Conservation (phyloP, 2,113 vertebrate genomes). For the Onychorhynchus coronatus region DNA sequence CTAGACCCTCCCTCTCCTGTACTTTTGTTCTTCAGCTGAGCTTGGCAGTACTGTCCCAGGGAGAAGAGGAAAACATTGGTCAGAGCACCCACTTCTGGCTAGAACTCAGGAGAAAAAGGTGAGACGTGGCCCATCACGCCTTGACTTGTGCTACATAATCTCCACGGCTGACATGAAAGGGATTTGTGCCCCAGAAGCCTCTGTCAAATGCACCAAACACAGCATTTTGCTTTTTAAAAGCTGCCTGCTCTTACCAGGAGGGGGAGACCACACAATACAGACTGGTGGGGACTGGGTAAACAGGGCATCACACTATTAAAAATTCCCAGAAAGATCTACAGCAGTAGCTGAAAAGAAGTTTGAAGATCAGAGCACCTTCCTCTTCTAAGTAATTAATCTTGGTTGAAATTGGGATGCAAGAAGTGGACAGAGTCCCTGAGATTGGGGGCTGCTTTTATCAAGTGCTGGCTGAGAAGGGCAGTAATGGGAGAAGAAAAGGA, state of each 20-base stretch:
- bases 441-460: not conserved
- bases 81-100: not conserved
- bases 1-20: not conserved
- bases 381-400: not conserved
- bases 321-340: not conserved
- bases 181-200: not conserved
- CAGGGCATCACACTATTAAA: not conserved
- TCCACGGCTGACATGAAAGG: not conserved
- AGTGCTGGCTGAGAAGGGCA: not conserved
- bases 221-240: not conserved
- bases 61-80: not conserved
- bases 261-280: constrained; percentile 41
- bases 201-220: not conserved
- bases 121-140: not conserved
- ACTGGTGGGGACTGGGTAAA: not conserved
- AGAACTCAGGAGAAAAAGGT: not conserved
- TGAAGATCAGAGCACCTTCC: not conserved
- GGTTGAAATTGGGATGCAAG: not conserved
- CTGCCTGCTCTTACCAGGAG: constrained; percentile 30
- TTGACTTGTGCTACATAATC: not conserved
- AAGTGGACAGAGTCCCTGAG: not conserved
- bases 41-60: not conserved
- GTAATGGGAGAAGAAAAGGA: not conserved
- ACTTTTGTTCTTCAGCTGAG: not conserved
- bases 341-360: not conserved